Evolutionary conservation across 2,888 invertebrate genomes (phyloP).

Genomic region (Leucozona laternaria): DNA sequence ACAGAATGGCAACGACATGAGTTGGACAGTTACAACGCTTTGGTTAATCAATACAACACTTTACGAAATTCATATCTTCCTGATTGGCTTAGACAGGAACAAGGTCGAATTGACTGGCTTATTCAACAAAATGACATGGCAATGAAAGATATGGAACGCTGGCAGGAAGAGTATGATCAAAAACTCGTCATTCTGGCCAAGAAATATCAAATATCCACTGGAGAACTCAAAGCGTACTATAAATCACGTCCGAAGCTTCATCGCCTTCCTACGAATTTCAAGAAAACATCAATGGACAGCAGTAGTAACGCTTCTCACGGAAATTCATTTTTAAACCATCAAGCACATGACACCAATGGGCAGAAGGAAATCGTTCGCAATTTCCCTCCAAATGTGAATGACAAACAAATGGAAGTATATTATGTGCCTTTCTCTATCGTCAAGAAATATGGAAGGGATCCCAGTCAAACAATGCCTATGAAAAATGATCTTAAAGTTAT

Average conservation of each 20-base stretch:
- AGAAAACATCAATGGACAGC: too few species aligned
- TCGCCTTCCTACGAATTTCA: too few species aligned
- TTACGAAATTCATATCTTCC: constrained; percentile 77
- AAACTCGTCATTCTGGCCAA: constrained; percentile 77
- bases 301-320: too few species aligned
- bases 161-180: constrained; percentile 80
- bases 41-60: constrained; percentile 79
- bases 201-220: constrained; percentile 78
- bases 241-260: constrained; percentile 80
- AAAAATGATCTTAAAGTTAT: too few species aligned
- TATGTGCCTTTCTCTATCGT: too few species aligned
- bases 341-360: too few species aligned
- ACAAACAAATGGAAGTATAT: too few species aligned
- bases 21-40: constrained; percentile 78
- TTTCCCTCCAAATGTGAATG: too few species aligned
- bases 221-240: constrained; percentile 81
- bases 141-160: constrained; percentile 80
- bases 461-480: too few species aligned
- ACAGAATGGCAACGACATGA: constrained; percentile 81
- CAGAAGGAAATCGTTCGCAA: too few species aligned
- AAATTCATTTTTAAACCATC: too few species aligned
- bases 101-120: constrained; percentile 82
- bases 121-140: constrained; percentile 81
- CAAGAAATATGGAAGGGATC: too few species aligned
- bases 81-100: constrained; percentile 79